A percentile compares a stretch with the other conserved stretches of the same genome.
Conservation (phyloP, 2,888 invertebrate genomes). For the Venusia cambrica region DNA sequence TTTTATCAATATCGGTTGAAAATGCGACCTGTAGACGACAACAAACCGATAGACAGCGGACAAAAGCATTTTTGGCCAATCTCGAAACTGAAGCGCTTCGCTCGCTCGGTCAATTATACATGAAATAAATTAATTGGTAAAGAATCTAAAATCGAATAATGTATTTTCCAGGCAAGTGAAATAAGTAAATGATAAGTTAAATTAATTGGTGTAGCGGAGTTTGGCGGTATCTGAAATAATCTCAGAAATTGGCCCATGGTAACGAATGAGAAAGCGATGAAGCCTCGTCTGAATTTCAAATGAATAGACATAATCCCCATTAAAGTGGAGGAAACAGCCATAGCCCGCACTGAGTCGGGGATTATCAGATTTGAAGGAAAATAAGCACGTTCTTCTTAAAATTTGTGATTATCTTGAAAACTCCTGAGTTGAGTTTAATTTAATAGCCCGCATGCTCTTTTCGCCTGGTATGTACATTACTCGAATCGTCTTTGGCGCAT, state of each 20-base stretch:
- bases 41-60: no score
- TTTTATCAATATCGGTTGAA: no score
- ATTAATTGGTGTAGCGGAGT: no score
- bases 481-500: no score
- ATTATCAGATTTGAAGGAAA: conserved; percentile 39
- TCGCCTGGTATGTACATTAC: conserved; percentile 32
- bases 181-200: no score
- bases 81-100: no score
- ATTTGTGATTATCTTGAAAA: conserved; percentile 31
- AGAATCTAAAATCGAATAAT: no score
- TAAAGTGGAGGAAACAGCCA: conserved; percentile 45
- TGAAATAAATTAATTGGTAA: no score
- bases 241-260: conserved; percentile 41
- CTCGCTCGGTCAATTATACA: no score
- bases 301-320: conserved; percentile 58
- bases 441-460: conserved; percentile 30
- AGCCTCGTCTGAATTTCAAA: conserved; percentile 59
- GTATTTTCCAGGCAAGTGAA: no score
- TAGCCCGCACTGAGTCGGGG: conserved; percentile 36
- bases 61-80: no score
- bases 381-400: conserved; percentile 40
- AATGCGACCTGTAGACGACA: no score
- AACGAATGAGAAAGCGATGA: conserved; percentile 50
- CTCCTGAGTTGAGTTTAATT: conserved; percentile 36
- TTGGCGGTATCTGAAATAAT: conserved; percentile 5